A percentile compares a stretch with the other conserved stretches of the same genome.
Evolutionary conservation across 2,113 vertebrate species (phyloP).

Genomic region (Gopherus evgoodei): DNA sequence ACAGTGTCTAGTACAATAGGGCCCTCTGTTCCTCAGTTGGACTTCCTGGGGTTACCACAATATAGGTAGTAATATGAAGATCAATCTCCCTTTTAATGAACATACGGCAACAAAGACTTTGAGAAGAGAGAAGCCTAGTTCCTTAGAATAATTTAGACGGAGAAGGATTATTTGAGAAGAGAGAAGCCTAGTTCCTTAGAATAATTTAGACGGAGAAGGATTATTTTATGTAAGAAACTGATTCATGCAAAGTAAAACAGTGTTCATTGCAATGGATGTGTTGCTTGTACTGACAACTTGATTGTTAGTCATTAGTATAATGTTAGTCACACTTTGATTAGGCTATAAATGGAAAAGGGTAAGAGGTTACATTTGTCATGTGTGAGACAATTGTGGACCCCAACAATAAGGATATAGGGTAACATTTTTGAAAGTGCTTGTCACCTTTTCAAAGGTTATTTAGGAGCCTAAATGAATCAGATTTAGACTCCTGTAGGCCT

Average conservation of each 20-base stretch:
- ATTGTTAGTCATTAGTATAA: slow-evolving; percentile 72
- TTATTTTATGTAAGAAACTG: slow-evolving; percentile 25
- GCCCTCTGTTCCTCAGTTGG: not conserved
- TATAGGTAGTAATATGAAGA: not conserved
- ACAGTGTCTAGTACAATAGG: not conserved
- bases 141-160: not conserved
- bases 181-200: not conserved
- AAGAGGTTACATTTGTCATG: not conserved
- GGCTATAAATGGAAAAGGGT: slow-evolving; percentile 60
- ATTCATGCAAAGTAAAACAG: slow-evolving; percentile 72
- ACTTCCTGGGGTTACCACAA: too few species aligned
- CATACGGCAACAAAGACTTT: slow-evolving; percentile 45
- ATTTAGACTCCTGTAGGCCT: not conserved
- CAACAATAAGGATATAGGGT: not conserved
- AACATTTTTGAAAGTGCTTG: not conserved
- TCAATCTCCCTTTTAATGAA: not conserved
- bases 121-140: slow-evolving; percentile 3
- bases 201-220: too few species aligned
- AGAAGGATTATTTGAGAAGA: not conserved
- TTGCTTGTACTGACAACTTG: slow-evolving; percentile 68
- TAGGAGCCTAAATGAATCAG: not conserved
- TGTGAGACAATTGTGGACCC: not conserved
- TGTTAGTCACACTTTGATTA: not conserved
- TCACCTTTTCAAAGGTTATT: not conserved
- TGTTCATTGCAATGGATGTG: slow-evolving; percentile 70